These are phyloP conservation scores for Euclidia mi DNA, from an alignment of 2,888 invertebrate species.

Conservation along the genomic window DNA sequence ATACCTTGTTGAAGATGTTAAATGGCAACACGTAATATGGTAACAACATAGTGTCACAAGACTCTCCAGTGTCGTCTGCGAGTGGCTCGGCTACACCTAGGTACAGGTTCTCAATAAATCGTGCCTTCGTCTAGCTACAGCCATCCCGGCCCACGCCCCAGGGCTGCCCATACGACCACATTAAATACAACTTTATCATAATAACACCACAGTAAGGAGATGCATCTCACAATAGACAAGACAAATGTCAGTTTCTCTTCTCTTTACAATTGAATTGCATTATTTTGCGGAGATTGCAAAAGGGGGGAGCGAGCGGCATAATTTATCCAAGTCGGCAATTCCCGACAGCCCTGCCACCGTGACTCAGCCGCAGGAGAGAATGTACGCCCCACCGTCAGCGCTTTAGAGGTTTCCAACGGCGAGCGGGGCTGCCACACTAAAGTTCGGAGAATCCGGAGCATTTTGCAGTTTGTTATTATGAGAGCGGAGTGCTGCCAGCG, in stretches of 20 bases:
- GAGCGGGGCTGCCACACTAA: conserved; percentile 78
- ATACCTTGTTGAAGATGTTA: too few relatives aligned
- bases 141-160: conserved; percentile 40
- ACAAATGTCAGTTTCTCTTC: conserved; percentile 77
- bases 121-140: conserved; percentile 45
- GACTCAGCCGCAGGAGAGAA: conserved; percentile 80
- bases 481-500: conserved; percentile 74
- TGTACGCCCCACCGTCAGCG: conserved; percentile 84
- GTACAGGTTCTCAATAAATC: conserved; percentile 54
- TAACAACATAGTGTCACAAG: conserved; percentile 2
- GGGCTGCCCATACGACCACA: conserved; percentile 40
- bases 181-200: conserved; percentile 48
- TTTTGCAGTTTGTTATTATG: conserved; percentile 87
- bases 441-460: conserved; percentile 86
- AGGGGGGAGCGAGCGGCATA: conserved; percentile 82
- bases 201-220: conserved; percentile 50
- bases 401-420: conserved; percentile 83
- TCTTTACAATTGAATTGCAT: conserved; percentile 82
- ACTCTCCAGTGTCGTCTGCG: conserved; percentile 10
- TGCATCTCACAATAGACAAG: conserved; percentile 74
- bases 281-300: conserved; percentile 84
- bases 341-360: conserved; percentile 83
- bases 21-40: background rate
- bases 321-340: conserved; percentile 85
- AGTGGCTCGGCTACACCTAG: conserved; percentile 41